These are phyloP conservation scores for Tyto alba DNA, from an alignment of 2,113 vertebrate genomes.

Conservation along the genomic window DNA sequence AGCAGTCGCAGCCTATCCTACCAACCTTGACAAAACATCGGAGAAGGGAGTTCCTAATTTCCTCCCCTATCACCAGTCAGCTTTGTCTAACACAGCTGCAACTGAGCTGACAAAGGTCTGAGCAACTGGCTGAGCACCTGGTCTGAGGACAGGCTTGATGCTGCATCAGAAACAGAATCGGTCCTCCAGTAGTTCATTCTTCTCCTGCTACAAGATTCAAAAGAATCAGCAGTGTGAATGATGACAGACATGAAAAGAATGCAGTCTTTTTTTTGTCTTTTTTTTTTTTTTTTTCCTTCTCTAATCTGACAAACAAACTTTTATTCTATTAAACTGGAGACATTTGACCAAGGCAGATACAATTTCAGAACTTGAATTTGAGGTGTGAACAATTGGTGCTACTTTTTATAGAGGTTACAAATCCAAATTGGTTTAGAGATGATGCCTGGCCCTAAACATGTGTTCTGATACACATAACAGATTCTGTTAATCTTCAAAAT, in stretches of 20 bases:
- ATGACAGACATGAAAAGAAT: background rate
- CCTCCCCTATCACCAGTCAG: background rate
- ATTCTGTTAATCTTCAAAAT: slow-evolving; percentile 49
- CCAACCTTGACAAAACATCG: background rate
- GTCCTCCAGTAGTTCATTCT: background rate
- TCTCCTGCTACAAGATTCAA: background rate
- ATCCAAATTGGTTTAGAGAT: background rate
- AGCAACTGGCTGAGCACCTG: background rate
- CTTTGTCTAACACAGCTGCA: background rate
- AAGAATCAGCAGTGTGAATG: background rate
- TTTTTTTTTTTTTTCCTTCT: background rate
- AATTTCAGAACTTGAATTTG: background rate
- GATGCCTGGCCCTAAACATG: background rate
- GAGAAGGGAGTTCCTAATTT: background rate
- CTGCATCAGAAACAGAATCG: rapidly evolving
- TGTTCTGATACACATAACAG: background rate
- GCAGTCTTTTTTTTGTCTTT: background rate
- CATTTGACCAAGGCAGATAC: background rate
- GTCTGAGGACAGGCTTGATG: background rate
- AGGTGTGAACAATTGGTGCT: background rate
- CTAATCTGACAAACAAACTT: background rate
- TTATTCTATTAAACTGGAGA: background rate
- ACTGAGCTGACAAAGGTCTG: background rate
- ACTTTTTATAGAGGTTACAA: background rate
- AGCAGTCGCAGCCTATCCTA: background rate